Conservation (phyloP, 1,140 invertebrate species). For the Heterodera carotae region DNA sequence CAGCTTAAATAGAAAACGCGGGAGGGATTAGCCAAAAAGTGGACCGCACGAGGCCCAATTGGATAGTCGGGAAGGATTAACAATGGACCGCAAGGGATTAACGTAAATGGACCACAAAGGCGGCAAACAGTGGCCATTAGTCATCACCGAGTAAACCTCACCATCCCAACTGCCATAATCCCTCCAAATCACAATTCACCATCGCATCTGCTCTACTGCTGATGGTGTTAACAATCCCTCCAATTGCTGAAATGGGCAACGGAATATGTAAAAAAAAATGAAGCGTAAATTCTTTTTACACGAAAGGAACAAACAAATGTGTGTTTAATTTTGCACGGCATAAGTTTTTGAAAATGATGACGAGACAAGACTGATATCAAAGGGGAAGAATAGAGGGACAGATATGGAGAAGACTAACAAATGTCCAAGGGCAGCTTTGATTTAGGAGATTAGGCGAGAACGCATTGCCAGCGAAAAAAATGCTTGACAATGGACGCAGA, state of each 20-base stretch:
- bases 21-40: not conserved
- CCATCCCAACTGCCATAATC: not conserved
- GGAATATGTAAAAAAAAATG: not conserved
- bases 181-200: not conserved
- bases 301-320: not conserved
- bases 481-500: not conserved
- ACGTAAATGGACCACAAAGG: too few relatives aligned
- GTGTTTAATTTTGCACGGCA: not conserved
- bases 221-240: not conserved
- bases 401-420: not conserved
- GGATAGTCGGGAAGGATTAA: too few relatives aligned
- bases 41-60: too few relatives aligned
- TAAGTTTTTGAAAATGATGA: not conserved
- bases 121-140: too few relatives aligned
- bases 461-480: not conserved
- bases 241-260: not conserved
- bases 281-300: constrained; percentile 1
- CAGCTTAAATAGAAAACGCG: not conserved
- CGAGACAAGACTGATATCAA: not conserved
- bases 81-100: too few relatives aligned
- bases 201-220: not conserved
- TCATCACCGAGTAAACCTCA: too few relatives aligned
- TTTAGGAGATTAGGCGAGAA: not conserved
- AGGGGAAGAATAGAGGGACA: not conserved
- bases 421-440: not conserved